phyloP scores from a whole-genome alignment of 2,888 invertebrate genomes.

The Harpalus rubripes region DNA sequence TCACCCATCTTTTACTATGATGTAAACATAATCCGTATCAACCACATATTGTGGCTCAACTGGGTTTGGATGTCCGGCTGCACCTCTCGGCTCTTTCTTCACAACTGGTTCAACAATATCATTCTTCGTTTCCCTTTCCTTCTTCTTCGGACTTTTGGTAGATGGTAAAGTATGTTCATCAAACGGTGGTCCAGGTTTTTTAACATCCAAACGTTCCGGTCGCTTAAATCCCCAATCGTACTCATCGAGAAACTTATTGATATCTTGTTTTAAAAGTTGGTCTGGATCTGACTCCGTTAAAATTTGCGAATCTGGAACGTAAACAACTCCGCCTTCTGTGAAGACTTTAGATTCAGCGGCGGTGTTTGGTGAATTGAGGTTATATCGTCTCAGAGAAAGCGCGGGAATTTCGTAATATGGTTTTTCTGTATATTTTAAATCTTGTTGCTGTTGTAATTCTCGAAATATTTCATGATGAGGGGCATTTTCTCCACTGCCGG shows the following conservation, averaged over 20 bases:
- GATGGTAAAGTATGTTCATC: slow-evolving; percentile 81
- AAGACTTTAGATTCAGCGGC: slow-evolving; percentile 75
- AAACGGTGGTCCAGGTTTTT: slow-evolving; percentile 95
- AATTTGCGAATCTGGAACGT: slow-evolving; percentile 75
- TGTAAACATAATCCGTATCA: slow-evolving; percentile 89
- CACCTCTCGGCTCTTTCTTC: slow-evolving; percentile 75
- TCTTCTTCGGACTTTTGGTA: slow-evolving; percentile 25
- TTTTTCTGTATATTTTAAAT: slow-evolving; percentile 55
- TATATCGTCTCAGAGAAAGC: slow-evolving; percentile 65
- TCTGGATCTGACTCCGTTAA: slow-evolving; percentile 69
- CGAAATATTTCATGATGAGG: slow-evolving; percentile 69
- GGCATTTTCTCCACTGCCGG: slow-evolving; percentile 76
- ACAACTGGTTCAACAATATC: slow-evolving; percentile 67
- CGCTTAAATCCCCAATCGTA: slow-evolving; percentile 90
- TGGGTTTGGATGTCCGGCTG: slow-evolving; percentile 74
- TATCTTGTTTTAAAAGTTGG: slow-evolving; percentile 74
- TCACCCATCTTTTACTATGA: slow-evolving; percentile 87
- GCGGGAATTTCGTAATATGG: slow-evolving; percentile 67
- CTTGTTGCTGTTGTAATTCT: slow-evolving; percentile 69
- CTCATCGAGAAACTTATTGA: slow-evolving; percentile 82
- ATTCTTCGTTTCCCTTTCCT: slow-evolving; percentile 10
- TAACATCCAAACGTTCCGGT: slow-evolving; percentile 93
- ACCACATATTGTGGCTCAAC: slow-evolving; percentile 78
- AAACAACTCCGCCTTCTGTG: slow-evolving; percentile 83
- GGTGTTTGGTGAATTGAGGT: slow-evolving; percentile 65